These are phyloP conservation scores for Eristalis arbustorum DNA, from an alignment of 2,888 invertebrate genomes.

Conservation along the genomic window DNA sequence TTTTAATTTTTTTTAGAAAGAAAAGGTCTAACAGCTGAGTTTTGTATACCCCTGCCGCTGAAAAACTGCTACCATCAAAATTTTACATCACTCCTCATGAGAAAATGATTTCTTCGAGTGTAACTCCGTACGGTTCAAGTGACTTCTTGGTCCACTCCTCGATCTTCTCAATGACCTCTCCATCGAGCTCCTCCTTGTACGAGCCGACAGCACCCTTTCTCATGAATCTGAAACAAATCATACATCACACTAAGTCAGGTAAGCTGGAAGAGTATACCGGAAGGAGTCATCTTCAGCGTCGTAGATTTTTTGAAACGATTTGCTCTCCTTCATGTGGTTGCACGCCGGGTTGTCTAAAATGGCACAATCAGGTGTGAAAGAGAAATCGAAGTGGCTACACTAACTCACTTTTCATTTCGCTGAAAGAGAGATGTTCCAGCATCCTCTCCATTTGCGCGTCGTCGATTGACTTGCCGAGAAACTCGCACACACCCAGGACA, in stretches of 20 bases:
- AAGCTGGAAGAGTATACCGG: not conserved
- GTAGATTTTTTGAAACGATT: not conserved
- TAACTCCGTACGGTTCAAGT: not conserved
- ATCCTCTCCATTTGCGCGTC: conserved; percentile 72
- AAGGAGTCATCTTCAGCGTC: not conserved
- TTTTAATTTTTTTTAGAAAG: no score
- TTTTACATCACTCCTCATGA: not conserved
- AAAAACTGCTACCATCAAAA: not conserved
- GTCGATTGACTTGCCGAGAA: conserved; percentile 72
- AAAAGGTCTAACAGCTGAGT: no score
- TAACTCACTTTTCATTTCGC: conserved; percentile 75
- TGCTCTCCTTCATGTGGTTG: not conserved
- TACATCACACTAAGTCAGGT: not conserved
- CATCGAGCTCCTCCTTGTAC: not conserved
- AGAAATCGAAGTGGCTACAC: not conserved
- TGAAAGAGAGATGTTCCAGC: conserved; percentile 75
- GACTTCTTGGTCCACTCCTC: conserved; percentile 15
- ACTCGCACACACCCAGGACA: conserved; percentile 67
- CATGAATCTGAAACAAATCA: conserved; percentile 3
- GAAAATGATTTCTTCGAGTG: not conserved
- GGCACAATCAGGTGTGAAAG: not conserved
- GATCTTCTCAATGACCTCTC: not conserved
- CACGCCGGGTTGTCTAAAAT: conserved; percentile 7
- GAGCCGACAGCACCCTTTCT: conserved; percentile 11
- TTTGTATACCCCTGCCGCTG: no score